A percentile compares a stretch with the other conserved stretches of the same genome.
phyloP scores from a whole-genome alignment of 2,888 invertebrate genomes.

The Seladonia tumulorum region DNA sequence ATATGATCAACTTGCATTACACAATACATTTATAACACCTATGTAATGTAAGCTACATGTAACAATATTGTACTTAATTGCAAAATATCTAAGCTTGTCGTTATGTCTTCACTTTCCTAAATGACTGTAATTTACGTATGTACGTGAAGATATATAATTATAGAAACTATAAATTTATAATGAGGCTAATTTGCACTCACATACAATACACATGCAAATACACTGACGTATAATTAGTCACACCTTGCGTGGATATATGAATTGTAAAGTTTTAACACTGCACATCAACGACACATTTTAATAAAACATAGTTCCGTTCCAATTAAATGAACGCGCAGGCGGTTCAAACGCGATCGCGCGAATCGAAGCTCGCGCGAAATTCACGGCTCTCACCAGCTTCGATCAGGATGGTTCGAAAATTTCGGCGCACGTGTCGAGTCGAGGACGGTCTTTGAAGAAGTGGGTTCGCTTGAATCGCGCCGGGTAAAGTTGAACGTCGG shows the following conservation, averaged over 20 bases:
- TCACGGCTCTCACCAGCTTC: not conserved
- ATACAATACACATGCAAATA: not conserved
- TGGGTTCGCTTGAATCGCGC: constrained; percentile 45
- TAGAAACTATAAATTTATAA: not conserved
- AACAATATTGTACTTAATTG: not conserved
- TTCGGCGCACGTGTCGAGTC: constrained; percentile 33
- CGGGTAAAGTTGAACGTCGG: constrained; percentile 59
- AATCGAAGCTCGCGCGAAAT: not conserved
- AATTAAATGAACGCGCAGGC: not conserved
- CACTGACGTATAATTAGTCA: no score
- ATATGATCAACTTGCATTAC: no score
- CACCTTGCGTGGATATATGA: not conserved
- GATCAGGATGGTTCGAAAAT: not conserved
- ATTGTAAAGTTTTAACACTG: not conserved
- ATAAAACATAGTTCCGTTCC: not conserved
- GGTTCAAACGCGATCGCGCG: not conserved
- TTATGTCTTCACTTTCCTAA: not conserved
- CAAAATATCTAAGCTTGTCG: not conserved
- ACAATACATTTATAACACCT: no score
- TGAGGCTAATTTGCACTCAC: not conserved
- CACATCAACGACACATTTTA: constrained; percentile 6
- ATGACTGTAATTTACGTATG: no score
- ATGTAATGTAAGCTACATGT: no score
- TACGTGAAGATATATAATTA: not conserved
- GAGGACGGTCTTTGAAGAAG: constrained; percentile 47